Evolutionary conservation across 2,888 invertebrate genomes (phyloP).

Genomic region (Parascotia fuliginaria): DNA sequence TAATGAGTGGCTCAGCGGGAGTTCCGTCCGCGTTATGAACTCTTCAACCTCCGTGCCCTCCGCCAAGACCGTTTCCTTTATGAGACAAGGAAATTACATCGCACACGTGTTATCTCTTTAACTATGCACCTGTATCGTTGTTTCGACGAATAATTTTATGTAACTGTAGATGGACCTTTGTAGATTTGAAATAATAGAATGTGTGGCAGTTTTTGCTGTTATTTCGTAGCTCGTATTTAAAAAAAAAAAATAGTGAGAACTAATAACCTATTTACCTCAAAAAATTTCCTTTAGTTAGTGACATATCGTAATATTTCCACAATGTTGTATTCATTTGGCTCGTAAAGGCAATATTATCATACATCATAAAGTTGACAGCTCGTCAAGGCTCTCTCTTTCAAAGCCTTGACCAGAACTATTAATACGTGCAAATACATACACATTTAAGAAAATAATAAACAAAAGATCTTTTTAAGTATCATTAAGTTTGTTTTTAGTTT

Average conservation of each 20-base stretch:
- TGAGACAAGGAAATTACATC: slow-evolving; percentile 54
- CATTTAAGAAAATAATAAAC: slow-evolving; percentile 40
- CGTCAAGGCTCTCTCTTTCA: slow-evolving; percentile 44
- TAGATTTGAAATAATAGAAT: not conserved
- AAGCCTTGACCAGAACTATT: slow-evolving; percentile 48
- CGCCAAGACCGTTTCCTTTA: slow-evolving; percentile 63
- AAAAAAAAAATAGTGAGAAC: not conserved
- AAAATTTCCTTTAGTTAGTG: not conserved
- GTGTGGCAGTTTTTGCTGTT: not conserved
- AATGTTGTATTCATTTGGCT: slow-evolving; percentile 51
- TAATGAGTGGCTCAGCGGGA: slow-evolving; percentile 58
- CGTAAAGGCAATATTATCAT: slow-evolving; percentile 47
- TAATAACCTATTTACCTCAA: not conserved
- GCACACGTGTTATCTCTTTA: slow-evolving; percentile 58
- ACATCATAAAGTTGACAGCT: slow-evolving; percentile 48
- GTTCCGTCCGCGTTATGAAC: slow-evolving; percentile 59
- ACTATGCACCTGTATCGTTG: slow-evolving; percentile 52
- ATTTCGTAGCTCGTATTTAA: too few species aligned
- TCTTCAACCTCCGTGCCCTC: slow-evolving; percentile 66
- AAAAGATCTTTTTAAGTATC: slow-evolving; percentile 33
- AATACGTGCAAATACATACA: slow-evolving; percentile 22
- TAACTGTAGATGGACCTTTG: slow-evolving; percentile 8
- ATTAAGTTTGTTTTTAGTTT: slow-evolving; percentile 42
- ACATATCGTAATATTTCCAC: slow-evolving; percentile 39
- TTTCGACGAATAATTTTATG: slow-evolving; percentile 29